Evolutionary conservation across 2,113 vertebrate genomes (phyloP), one percentile per base, ranked within the genome.

Genomic region (Cyprinodon tularosa): DNA sequence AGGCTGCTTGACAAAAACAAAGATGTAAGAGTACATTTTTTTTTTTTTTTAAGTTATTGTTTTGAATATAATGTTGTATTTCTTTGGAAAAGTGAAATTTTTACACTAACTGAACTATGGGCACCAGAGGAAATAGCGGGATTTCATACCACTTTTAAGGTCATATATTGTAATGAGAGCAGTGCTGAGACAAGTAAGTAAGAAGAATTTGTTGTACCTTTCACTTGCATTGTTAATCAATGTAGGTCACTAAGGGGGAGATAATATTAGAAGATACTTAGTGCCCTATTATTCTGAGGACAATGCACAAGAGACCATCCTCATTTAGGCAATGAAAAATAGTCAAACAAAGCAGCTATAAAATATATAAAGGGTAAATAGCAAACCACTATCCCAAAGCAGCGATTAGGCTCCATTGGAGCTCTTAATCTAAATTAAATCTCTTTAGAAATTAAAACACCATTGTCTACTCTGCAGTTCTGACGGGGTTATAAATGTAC

Each of bases 1-100:
- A 86, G 94, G 84, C 94, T 96, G 66, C 89, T 95, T 92, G 94
- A 94, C 83, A 94, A 93, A 71, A 87, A 91, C 77, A 91, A 84
- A 92, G 93, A 97, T 75, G 96, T 97, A 93, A 92, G 94, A 37
- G 77, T 13, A 36, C 53, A 65, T 59, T 20, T 11, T 22, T 20
- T 59, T 20, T 11, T 22, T 20, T 22, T 8, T 44, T 63, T 50
- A 57, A 85, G 68, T 87, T 71, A 70, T 60, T 71, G 77, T 76
- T 40, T 73, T 13, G 12, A 42, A 73, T 75, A 62, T 73, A 71
- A 83, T 79, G 80, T 81, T 45, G 44, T 40, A 71, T 80, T 64
- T 50, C 2, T 45, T 77, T 75, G 78, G 4, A 57, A 22, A 10
- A 66, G 53, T 39, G 10, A 3, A 20, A 57, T 68, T 84, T 81